Evolutionary conservation across 2,888 invertebrate genomes (phyloP).

Genomic region (Megastigmus dorsalis): DNA sequence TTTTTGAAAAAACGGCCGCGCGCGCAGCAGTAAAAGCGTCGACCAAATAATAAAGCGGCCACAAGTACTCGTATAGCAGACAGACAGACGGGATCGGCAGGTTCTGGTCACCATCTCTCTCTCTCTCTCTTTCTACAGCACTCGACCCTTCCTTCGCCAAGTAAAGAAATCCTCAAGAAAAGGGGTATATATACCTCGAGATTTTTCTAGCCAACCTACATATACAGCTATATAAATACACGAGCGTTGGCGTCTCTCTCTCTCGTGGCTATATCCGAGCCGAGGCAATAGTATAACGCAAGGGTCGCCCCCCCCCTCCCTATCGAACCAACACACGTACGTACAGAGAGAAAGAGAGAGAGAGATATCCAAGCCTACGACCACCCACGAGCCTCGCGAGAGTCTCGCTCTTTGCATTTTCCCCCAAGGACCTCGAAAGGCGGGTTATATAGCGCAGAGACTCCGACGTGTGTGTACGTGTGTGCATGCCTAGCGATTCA

Average conservation of each 20-base stretch:
- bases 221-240: too few species aligned
- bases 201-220: not conserved
- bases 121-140: too few species aligned
- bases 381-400: conserved; percentile 44
- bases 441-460: not conserved
- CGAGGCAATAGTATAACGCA: conserved; percentile 13
- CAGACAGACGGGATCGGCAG: too few species aligned
- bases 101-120: too few species aligned
- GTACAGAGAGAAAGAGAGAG: not conserved
- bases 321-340: not conserved
- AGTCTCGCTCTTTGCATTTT: conserved; percentile 26
- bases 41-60: too few species aligned
- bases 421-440: conserved; percentile 23
- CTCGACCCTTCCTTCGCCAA: too few species aligned
- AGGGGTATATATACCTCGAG: not conserved
- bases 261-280: too few species aligned
- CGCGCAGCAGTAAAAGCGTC: too few species aligned
- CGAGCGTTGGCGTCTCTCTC: conserved; percentile 25
- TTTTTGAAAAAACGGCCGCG: too few species aligned
- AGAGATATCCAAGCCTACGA: conserved; percentile 9
- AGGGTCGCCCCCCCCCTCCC: conserved; percentile 10
- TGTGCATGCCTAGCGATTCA: not conserved
- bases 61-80: too few species aligned
- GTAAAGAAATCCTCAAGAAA: not conserved
- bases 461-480: not conserved